Evolutionary conservation across 2,797 vertebrate genomes (phyloP).

Genomic region (Sebastes ruberrimus): DNA sequence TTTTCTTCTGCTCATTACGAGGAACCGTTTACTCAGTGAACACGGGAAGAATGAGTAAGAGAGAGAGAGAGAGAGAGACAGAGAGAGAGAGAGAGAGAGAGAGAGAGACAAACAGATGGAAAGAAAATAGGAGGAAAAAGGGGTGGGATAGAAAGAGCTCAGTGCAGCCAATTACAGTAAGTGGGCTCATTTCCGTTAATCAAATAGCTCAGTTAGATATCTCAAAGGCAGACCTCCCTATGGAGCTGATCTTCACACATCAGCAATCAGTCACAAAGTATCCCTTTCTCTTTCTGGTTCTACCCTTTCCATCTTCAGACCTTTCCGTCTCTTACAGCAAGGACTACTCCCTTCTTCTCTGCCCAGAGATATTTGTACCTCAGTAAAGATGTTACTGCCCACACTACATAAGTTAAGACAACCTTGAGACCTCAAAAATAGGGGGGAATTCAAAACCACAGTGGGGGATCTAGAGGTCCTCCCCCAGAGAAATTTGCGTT

Average conservation of each 20-base stretch:
- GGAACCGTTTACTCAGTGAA: slow-evolving; percentile 30
- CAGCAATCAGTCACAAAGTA: slow-evolving; percentile 50
- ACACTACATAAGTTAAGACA: not conserved
- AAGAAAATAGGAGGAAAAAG: slow-evolving; percentile 28
- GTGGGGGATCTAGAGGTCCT: no score
- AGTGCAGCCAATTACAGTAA: slow-evolving; percentile 70
- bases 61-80: not conserved
- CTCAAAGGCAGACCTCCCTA: slow-evolving; percentile 63
- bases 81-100: not conserved
- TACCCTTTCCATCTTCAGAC: not conserved
- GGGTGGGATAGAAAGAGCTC: slow-evolving; percentile 32
- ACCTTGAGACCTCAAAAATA: no score
- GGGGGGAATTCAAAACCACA: no score
- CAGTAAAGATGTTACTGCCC: not conserved
- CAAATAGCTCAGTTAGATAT: slow-evolving; percentile 67
- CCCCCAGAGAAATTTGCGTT: no score
- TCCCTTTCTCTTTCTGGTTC: not conserved
- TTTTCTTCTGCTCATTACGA: slow-evolving; percentile 28
- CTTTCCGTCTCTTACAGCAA: not conserved
- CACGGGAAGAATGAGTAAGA: slow-evolving; percentile 17
- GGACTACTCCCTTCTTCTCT: not conserved
- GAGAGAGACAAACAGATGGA: slow-evolving; percentile 46
- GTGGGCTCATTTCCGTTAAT: slow-evolving; percentile 71
- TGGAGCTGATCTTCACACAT: slow-evolving; percentile 58
- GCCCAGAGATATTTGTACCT: not conserved